Percentiles rank a stretch among this genome's conserved stretches.
These are phyloP conservation scores for Labia minor DNA, from an alignment of 2,888 invertebrate species.

Conservation along the genomic window DNA sequence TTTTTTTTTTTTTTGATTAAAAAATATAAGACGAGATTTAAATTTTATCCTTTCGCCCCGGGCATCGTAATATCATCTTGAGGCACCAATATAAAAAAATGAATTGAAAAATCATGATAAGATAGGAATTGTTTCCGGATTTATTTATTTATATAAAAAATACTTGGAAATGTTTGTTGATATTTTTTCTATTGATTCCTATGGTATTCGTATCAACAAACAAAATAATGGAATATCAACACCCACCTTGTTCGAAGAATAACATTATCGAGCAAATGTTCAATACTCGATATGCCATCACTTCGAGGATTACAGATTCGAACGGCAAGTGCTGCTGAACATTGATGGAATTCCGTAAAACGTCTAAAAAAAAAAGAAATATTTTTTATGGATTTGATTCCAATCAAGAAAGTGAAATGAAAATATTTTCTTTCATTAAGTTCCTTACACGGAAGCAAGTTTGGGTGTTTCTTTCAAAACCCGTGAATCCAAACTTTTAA, in stretches of 20 bases:
- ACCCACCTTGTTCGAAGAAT: conserved; percentile 43
- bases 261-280: conserved; percentile 47
- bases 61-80: too few relatives aligned
- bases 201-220: too few relatives aligned
- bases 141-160: too few relatives aligned
- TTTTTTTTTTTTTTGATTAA: too few relatives aligned
- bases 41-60: too few relatives aligned
- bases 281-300: conserved; percentile 48
- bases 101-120: too few relatives aligned
- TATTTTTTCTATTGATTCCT: too few relatives aligned
- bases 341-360: conserved; percentile 41
- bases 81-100: too few relatives aligned
- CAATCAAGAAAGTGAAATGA: neutral
- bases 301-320: conserved; percentile 47
- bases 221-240: neutral
- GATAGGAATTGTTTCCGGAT: too few relatives aligned
- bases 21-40: too few relatives aligned
- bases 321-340: conserved; percentile 44
- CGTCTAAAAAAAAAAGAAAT: neutral
- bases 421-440: neutral
- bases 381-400: neutral
- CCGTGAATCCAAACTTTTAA: conserved; percentile 35
- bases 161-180: too few relatives aligned
- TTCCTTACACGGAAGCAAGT: conserved; percentile 42
- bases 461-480: conserved; percentile 36